A percentile compares a stretch with the other conserved stretches of the same genome.
Evolutionary conservation across 2,888 invertebrate genomes (phyloP).

Genomic region (Dasypogon diadema): DNA sequence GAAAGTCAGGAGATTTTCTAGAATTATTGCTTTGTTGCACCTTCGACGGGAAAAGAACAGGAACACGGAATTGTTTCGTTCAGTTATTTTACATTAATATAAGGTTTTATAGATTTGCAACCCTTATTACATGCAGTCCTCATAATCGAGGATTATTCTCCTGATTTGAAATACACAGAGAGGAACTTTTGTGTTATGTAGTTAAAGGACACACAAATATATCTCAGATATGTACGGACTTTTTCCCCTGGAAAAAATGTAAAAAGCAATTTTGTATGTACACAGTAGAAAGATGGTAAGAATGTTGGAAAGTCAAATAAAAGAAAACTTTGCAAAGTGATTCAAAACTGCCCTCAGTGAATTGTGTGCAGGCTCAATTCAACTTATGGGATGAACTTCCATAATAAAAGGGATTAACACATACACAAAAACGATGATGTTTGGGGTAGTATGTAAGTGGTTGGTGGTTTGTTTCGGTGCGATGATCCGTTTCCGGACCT

Average conservation of each 20-base stretch:
- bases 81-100: neutral
- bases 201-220: neutral
- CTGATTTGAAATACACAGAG: neutral
- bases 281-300: neutral
- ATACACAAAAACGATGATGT: neutral
- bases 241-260: neutral
- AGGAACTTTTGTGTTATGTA: neutral
- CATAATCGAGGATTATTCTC: slow-evolving; percentile 1
- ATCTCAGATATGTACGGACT: neutral
- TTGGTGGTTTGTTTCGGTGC: neutral
- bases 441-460: neutral
- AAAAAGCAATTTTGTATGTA: neutral
- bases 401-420: neutral
- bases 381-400: neutral
- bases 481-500: neutral
- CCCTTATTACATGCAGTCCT: neutral
- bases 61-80: neutral
- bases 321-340: neutral
- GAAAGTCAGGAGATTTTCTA: no score
- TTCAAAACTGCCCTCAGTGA: slow-evolving; percentile 16
- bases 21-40: neutral
- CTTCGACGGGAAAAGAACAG: neutral
- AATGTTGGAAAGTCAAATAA: neutral
- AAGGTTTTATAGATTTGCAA: neutral
- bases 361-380: neutral